Evolutionary conservation across 1,140 invertebrate genomes (phyloP).

Genomic region (Zaprionus camerounensis): DNA sequence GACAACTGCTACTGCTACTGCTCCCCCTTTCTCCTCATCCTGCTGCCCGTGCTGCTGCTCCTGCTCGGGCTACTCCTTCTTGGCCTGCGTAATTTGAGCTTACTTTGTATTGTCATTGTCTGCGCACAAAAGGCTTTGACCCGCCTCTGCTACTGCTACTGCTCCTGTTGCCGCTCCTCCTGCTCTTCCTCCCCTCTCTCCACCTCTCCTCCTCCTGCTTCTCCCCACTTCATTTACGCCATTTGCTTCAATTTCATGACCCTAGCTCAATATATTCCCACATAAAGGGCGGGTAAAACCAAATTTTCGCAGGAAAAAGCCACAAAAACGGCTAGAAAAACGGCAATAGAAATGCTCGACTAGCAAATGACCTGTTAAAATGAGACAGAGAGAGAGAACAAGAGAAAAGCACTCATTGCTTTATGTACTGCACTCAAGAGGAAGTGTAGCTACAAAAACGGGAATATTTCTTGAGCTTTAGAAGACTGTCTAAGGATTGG

Average conservation of each 20-base stretch:
- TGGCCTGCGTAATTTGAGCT: conserved; percentile 54
- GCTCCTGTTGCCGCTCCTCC: background rate
- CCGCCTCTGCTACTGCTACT: background rate
- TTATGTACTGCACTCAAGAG: background rate
- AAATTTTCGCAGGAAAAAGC: conserved; percentile 7
- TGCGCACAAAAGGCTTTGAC: conserved; percentile 31
- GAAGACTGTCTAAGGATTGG: background rate
- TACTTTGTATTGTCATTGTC: conserved; percentile 48
- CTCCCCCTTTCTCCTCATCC: background rate
- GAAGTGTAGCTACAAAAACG: background rate
- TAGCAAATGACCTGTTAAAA: background rate
- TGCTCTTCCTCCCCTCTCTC: background rate
- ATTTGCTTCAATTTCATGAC: conserved; percentile 48
- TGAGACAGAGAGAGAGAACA: too few relatives aligned
- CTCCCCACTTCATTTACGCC: conserved; percentile 32
- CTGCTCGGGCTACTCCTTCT: background rate
- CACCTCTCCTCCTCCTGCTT: background rate
- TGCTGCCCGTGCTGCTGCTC: background rate
- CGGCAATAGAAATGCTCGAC: conserved; percentile 3
- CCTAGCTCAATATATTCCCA: conserved; percentile 32
- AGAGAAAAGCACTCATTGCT: background rate
- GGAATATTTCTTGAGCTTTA: background rate
- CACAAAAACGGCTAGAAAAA: conserved; percentile 6
- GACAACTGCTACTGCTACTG: conserved; percentile 31
- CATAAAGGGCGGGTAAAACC: conserved; percentile 19